These are phyloP conservation scores for Ericerus pela DNA, from an alignment of 1,140 invertebrate species.

Conservation along the genomic window DNA sequence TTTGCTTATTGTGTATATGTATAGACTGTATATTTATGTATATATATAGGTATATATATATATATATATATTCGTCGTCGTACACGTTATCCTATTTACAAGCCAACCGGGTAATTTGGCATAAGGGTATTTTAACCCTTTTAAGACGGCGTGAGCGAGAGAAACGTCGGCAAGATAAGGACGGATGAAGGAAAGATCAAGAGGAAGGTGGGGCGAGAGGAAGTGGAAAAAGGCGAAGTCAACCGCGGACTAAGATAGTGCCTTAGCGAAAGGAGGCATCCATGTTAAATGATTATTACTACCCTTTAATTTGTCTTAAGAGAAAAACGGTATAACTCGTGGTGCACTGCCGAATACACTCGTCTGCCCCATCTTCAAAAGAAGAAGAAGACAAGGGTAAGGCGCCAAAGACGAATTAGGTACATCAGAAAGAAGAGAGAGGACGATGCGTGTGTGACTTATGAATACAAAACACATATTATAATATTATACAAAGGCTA, in stretches of 20 bases:
- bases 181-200: too few relatives aligned
- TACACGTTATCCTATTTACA: conserved; percentile 2
- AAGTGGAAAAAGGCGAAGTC: background rate
- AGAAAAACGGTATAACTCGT: conserved; percentile 3
- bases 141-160: too few relatives aligned
- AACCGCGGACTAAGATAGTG: conserved; percentile 3
- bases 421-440: too few relatives aligned
- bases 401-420: background rate
- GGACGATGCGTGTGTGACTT: conserved; percentile 3
- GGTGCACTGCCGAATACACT: too few relatives aligned
- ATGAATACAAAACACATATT: background rate
- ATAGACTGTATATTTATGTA: too few relatives aligned
- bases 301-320: conserved; percentile 10
- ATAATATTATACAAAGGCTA: background rate
- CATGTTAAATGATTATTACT: conserved; percentile 11
- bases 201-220: too few relatives aligned
- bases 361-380: too few relatives aligned
- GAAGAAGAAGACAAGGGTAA: background rate
- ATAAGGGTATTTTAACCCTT: conserved; percentile 11
- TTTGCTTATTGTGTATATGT: too few relatives aligned
- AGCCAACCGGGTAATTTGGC: conserved; percentile 7
- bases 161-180: too few relatives aligned
- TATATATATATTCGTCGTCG: background rate
- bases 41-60: too few relatives aligned
- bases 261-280: conserved; percentile 10